These are phyloP conservation scores for Pseudobourletiella spinata DNA, from an alignment of 1,140 invertebrate species.

Conservation along the genomic window DNA sequence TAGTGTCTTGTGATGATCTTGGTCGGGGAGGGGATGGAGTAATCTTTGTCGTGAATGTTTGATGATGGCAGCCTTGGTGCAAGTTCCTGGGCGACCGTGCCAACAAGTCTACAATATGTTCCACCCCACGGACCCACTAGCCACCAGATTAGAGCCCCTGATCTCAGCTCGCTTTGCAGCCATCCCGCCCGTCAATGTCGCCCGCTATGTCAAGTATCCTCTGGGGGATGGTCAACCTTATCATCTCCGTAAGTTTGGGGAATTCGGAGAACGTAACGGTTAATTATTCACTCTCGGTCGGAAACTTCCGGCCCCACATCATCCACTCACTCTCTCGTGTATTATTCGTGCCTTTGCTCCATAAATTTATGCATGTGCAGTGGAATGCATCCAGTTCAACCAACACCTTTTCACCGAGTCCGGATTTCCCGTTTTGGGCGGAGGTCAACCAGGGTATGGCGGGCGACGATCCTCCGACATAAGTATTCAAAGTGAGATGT, in stretches of 20 bases:
- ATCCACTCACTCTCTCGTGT: no score
- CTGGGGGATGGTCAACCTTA: slow-evolving; percentile 91
- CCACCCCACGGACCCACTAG: slow-evolving; percentile 94
- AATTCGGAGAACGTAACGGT: no score
- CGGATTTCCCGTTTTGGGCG: slow-evolving; percentile 48
- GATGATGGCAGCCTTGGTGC: neutral
- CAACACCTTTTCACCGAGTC: slow-evolving; percentile 73
- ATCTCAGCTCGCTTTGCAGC: slow-evolving; percentile 84
- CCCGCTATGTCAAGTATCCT: slow-evolving; percentile 92
- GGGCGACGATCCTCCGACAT: slow-evolving; percentile 72
- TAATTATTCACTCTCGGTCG: no score
- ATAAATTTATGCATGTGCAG: slow-evolving; percentile 48
- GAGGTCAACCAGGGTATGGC: slow-evolving; percentile 25
- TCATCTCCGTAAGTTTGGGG: slow-evolving; percentile 57
- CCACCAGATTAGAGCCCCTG: slow-evolving; percentile 84
- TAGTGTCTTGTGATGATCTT: neutral
- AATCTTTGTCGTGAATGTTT: neutral
- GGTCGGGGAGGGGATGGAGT: neutral
- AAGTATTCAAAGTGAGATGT: slow-evolving; percentile 84
- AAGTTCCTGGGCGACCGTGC: slow-evolving; percentile 54
- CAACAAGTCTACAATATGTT: slow-evolving; percentile 97
- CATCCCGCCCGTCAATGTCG: slow-evolving; percentile 83
- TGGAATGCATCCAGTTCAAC: slow-evolving; percentile 86
- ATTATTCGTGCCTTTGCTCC: no score
- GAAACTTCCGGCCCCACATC: no score